Evolutionary conservation across 2,797 vertebrate genomes (phyloP).

Genomic region (Aldrovandia affinis): DNA sequence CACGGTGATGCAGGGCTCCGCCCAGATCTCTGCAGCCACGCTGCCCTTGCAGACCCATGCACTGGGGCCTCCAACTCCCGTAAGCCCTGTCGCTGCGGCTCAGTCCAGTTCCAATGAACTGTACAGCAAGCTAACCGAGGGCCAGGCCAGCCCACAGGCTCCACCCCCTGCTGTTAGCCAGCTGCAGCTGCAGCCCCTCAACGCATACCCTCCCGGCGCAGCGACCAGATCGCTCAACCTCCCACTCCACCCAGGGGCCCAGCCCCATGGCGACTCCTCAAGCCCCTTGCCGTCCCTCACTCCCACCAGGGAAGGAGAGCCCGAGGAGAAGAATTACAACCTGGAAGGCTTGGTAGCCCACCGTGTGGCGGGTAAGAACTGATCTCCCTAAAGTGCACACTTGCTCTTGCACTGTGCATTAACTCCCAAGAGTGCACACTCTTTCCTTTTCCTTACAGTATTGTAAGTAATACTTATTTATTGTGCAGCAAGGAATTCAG

Average conservation of each 20-base stretch:
- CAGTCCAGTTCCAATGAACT: no score
- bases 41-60: no score
- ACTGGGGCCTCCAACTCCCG: no score
- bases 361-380: constrained; percentile 90
- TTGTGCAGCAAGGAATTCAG: no score
- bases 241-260: constrained; percentile 59
- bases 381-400: no score
- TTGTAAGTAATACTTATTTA: no score
- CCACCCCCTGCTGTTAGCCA: constrained; percentile 45
- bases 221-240: constrained; percentile 56
- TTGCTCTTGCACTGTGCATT: no score
- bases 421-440: no score
- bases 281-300: constrained; percentile 61
- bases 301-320: constrained; percentile 71
- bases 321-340: constrained; percentile 83
- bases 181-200: constrained; percentile 65
- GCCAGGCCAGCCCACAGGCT: constrained; percentile 52
- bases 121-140: constrained; percentile 68
- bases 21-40: no score
- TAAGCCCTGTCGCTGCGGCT: constrained; percentile 53
- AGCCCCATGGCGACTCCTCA: constrained; percentile 66
- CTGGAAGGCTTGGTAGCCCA: constrained; percentile 95
- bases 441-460: no score
- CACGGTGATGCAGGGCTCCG: constrained; percentile 50
- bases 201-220: constrained; percentile 62